These are phyloP conservation scores for Poeciliopsis gracilis DNA, from an alignment of 2,797 vertebrate species.

Conservation along the genomic window DNA sequence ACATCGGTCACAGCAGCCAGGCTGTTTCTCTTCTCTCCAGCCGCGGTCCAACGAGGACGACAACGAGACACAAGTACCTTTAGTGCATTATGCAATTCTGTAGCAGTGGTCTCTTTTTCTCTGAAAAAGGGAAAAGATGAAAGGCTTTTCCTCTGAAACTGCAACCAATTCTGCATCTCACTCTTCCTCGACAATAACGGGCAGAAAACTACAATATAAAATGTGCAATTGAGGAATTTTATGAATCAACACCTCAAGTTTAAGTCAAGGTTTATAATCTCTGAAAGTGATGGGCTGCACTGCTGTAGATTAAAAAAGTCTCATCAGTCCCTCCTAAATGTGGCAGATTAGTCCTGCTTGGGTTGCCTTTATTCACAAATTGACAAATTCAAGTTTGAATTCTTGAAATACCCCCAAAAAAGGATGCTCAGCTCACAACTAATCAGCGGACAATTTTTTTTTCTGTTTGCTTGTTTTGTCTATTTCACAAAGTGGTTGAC, in stretches of 20 bases:
- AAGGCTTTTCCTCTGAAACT: slow-evolving; percentile 80
- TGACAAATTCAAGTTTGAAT: slow-evolving; percentile 91
- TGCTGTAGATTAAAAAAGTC: slow-evolving; percentile 71
- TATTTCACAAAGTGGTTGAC: slow-evolving; percentile 90
- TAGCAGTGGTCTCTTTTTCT: slow-evolving; percentile 85
- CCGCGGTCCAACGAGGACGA: slow-evolving; percentile 82
- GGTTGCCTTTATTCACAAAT: slow-evolving; percentile 72
- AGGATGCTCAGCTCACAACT: slow-evolving; percentile 89
- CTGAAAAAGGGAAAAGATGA: slow-evolving; percentile 77
- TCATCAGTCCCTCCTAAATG: slow-evolving; percentile 79
- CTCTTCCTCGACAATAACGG: slow-evolving; percentile 86
- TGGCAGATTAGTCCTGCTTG: slow-evolving; percentile 78
- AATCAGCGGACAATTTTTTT: slow-evolving; percentile 84
- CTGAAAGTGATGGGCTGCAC: slow-evolving; percentile 78
- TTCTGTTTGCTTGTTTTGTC: slow-evolving; percentile 79
- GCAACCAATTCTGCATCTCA: slow-evolving; percentile 87
- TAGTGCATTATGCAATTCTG: slow-evolving; percentile 87
- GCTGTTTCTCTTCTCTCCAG: slow-evolving; percentile 79
- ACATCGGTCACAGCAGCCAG: slow-evolving; percentile 87
- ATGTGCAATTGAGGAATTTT: slow-evolving; percentile 90
- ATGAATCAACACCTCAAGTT: slow-evolving; percentile 71
- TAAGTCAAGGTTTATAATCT: slow-evolving; percentile 80
- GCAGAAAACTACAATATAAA: slow-evolving; percentile 89
- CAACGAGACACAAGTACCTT: slow-evolving; percentile 88
- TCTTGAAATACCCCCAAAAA: slow-evolving; percentile 83